Conservation (phyloP, 1,140 invertebrate species). For the Drosophila quadrilineata region DNA sequence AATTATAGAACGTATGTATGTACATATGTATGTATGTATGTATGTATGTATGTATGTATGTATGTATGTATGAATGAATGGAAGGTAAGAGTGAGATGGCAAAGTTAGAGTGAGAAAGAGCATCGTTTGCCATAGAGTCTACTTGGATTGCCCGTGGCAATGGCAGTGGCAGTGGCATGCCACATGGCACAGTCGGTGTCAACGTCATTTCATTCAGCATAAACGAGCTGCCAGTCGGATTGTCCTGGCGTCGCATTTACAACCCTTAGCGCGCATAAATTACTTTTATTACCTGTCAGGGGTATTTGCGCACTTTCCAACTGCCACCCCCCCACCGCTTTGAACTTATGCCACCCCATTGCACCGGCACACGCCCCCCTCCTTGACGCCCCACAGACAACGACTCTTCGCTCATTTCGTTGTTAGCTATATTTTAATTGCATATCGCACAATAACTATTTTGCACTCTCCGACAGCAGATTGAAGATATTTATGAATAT, state of each 20-base stretch:
- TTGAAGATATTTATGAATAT: conserved; percentile 80
- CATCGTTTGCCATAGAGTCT: too few species aligned
- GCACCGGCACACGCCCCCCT: background rate
- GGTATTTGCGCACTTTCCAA: conserved; percentile 60
- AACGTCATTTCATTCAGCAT: conserved; percentile 75
- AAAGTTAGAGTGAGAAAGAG: too few species aligned
- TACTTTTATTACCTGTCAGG: conserved; percentile 81
- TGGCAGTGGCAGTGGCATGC: conserved; percentile 8
- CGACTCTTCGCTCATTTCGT: conserved; percentile 62
- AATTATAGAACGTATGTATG: conserved; percentile 65
- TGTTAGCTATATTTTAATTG: conserved; percentile 79
- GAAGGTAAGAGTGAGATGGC: too few species aligned
- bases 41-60: too few species aligned
- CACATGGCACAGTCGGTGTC: conserved; percentile 48
- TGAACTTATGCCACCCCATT: background rate
- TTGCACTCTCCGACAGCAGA: conserved; percentile 70
- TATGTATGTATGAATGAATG: too few species aligned
- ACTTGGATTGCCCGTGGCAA: background rate
- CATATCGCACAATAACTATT: conserved; percentile 78
- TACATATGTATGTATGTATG: too few species aligned
- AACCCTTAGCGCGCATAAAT: conserved; percentile 80
- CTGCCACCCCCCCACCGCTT: background rate
- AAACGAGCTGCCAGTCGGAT: conserved; percentile 55
- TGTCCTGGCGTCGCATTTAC: conserved; percentile 61
- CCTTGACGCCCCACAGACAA: too few species aligned